Percentiles rank a stretch among this genome's conserved stretches.
These are phyloP conservation scores for Drosophila colorata DNA, from an alignment of 2,888 invertebrate genomes.

Conservation along the genomic window DNA sequence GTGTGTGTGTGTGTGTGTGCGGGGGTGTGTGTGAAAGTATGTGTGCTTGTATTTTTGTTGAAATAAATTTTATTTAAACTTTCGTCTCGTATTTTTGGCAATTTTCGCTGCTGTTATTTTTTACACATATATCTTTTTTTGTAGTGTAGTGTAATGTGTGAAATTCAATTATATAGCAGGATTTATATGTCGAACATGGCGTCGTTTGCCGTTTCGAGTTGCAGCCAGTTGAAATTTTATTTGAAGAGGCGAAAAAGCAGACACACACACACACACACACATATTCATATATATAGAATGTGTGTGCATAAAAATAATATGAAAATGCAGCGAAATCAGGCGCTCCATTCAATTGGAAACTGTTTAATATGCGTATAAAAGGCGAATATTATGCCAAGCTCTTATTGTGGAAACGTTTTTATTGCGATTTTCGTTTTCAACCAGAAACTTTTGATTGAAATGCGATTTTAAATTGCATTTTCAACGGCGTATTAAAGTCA, in stretches of 20 bases:
- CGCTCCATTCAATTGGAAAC: conserved; percentile 72
- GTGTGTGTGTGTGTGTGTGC: conserved; percentile 5
- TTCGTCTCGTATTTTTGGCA: conserved; percentile 66
- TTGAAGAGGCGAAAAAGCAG: conserved; percentile 46
- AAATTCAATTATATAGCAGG: conserved; percentile 76
- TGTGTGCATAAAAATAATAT: conserved; percentile 50
- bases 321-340: conserved; percentile 66
- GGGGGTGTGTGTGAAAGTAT: conserved; percentile 11
- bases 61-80: conserved; percentile 81
- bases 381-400: conserved; percentile 55
- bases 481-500: conserved; percentile 1
- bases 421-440: conserved; percentile 3
- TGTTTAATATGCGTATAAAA: conserved; percentile 76
- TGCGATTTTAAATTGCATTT: conserved; percentile 3
- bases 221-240: conserved; percentile 44
- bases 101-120: conserved; percentile 28
- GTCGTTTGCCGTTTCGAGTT: conserved; percentile 48
- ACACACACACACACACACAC: conserved; percentile 4
- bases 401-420: conserved; percentile 36
- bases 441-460: conserved; percentile 1
- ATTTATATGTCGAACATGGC: conserved; percentile 75
- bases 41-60: conserved; percentile 65
- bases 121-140: conserved; percentile 21
- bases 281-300: neutral
- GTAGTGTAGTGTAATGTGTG: conserved; percentile 72